These are phyloP conservation scores for Lamellibrachia satsuma DNA, from an alignment of 2,888 invertebrate genomes.

Conservation along the genomic window DNA sequence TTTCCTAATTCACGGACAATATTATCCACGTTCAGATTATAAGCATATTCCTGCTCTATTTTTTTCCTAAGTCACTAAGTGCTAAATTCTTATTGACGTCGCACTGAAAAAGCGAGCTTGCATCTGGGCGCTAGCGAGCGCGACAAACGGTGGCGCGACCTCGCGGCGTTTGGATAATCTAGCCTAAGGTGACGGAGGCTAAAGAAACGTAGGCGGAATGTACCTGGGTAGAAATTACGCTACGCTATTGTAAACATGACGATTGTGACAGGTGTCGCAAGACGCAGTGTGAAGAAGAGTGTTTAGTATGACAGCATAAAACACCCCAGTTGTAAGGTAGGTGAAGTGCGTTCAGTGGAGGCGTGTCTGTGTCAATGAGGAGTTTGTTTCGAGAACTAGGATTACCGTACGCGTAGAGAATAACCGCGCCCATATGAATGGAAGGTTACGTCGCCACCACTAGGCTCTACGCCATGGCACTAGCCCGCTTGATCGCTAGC, in stretches of 20 bases:
- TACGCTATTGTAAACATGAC: background rate
- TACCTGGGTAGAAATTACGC: background rate
- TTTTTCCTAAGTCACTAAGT: too few species aligned
- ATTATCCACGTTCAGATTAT: too few species aligned
- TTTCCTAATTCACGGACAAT: too few species aligned
- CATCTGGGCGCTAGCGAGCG: background rate
- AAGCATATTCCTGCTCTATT: too few species aligned
- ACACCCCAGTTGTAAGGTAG: slow-evolving; percentile 9
- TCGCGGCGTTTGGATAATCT: background rate
- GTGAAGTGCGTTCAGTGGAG: background rate
- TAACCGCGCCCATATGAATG: background rate
- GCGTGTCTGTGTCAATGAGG: background rate
- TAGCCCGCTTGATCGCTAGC: background rate
- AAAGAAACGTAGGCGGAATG: background rate
- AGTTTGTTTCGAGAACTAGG: background rate
- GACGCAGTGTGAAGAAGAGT: background rate
- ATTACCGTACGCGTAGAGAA: background rate
- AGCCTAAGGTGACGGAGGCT: background rate
- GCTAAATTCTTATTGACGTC: too few species aligned
- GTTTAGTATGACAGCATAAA: background rate
- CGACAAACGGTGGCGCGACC: background rate
- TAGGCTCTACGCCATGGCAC: too few species aligned
- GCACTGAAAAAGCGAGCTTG: too few species aligned
- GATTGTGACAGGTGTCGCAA: background rate
- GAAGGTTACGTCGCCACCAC: background rate